Base-by-base conservation (phyloP, 2,113 vertebrate species). In the Brienomyrus longianalis region DNA sequence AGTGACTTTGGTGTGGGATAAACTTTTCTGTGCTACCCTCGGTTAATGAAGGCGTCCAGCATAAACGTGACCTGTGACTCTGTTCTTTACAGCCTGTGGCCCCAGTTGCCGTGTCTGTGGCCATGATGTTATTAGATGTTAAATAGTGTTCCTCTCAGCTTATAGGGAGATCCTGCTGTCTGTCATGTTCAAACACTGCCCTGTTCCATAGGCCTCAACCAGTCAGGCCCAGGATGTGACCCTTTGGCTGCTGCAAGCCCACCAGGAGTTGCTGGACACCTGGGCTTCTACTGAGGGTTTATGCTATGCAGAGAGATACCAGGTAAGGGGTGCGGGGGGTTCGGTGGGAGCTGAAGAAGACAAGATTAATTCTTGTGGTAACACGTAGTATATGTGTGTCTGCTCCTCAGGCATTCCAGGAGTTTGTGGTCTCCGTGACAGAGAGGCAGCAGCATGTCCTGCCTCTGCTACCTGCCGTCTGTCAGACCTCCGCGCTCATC, bases 291-390 rank as follows among this genome's bases (percentile, higher is more conserved):
- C 94, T 87, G 95, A 95, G 90, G 93, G 87, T 21, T 93, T 92
- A 86, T 91, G 94, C 0, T 95, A 95, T 70, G 94, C 89, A 62
- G 93, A 94, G 70, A 96, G 95, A 35, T 96, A 92, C 92, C 94
- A 96, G 90, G 97, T 97, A 94, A 95, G 95, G 93, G 13, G 10
- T 83, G 35, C 1, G 35, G 31, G 5, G 43, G 74, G 15, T 43
- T 80, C 21, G 27, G 35, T 39, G 10, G 27, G 62, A 70, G n/a
- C 27, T 70, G 62, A 31, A 70, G 62, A 66, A 66, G n/a, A 27
- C n/a, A 5, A 66, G 62, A 27, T 27, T 3, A 3, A 13, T 27
- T 66, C 23, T 66, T 66, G 70, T 77, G 35, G 35, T 39, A 6
- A 39, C 31, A 15, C 13, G 15, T 19, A 17, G 31, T 19, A 17